These are phyloP conservation scores for Channallabes apus DNA, from an alignment of 2,797 vertebrate genomes.

Conservation along the genomic window DNA sequence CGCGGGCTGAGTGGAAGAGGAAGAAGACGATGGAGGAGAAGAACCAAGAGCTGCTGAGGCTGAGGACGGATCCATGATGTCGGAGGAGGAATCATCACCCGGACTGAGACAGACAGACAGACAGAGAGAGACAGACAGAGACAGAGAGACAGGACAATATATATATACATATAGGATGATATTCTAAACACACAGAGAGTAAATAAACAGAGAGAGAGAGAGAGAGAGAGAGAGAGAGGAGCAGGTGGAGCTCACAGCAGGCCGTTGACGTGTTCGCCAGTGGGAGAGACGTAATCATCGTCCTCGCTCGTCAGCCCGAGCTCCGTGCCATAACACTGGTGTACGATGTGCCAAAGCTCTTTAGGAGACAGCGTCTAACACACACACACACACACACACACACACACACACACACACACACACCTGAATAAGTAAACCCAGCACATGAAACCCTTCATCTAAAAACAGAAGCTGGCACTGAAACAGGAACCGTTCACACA, in stretches of 20 bases:
- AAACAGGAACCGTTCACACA: neutral
- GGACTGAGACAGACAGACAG: conserved; percentile 64
- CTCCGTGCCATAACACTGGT: conserved; percentile 91
- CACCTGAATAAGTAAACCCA: neutral
- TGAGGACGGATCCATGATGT: conserved; percentile 80
- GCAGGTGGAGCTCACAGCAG: conserved; percentile 78
- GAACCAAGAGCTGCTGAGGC: conserved; percentile 70
- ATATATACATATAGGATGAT: neutral
- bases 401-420: conserved; percentile 34
- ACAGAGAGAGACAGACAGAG: too few species aligned
- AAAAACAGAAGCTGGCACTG: neutral
- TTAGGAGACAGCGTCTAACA: too few species aligned
- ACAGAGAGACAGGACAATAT: neutral
- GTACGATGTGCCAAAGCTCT: conserved; percentile 91
- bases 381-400: conserved; percentile 59
- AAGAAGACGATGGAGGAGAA: conserved; percentile 63
- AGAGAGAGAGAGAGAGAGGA: conserved; percentile 12
- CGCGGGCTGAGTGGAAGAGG: conserved; percentile 65
- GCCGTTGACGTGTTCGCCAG: conserved; percentile 83
- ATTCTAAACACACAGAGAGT: neutral
- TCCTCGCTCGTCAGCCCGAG: conserved; percentile 92
- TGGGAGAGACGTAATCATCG: conserved; percentile 87
- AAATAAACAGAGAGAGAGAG: neutral
- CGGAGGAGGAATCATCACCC: conserved; percentile 79
- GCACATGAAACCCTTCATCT: neutral